phyloP scores from a whole-genome alignment of 2,797 vertebrate genomes.

The Labeo calbasu region DNA sequence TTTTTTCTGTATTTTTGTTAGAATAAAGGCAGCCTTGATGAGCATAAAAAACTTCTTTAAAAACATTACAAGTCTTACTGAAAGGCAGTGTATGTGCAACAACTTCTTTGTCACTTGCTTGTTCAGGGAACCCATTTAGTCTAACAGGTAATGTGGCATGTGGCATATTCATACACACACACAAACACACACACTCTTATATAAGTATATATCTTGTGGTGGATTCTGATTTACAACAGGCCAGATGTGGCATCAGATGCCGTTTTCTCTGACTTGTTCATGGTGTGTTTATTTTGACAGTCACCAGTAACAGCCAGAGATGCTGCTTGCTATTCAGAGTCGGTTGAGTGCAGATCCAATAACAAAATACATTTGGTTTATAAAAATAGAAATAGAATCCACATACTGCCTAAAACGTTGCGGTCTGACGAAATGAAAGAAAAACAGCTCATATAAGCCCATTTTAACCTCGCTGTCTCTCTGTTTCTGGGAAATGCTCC shows the following conservation, averaged over 20 bases:
- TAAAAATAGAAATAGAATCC: slow-evolving; percentile 71
- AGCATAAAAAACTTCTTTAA: too few species aligned
- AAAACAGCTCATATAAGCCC: slow-evolving; percentile 54
- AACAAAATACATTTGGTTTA: slow-evolving; percentile 73
- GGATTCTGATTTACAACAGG: slow-evolving; percentile 71
- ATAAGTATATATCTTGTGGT: slow-evolving; percentile 72
- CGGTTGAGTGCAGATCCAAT: slow-evolving; percentile 66
- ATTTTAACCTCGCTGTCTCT: slow-evolving; percentile 63
- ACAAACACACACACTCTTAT: slow-evolving; percentile 27
- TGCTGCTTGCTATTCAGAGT: slow-evolving; percentile 34
- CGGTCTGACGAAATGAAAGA: slow-evolving; percentile 66
- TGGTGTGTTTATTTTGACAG: slow-evolving; percentile 80
- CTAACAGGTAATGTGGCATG: neutral
- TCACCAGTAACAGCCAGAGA: slow-evolving; percentile 70
- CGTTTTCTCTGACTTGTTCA: slow-evolving; percentile 72
- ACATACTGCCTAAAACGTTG: slow-evolving; percentile 69
- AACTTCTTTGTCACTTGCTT: neutral
- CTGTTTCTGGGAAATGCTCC: slow-evolving; percentile 55
- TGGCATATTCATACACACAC: neutral
- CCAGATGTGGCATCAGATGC: slow-evolving; percentile 76
- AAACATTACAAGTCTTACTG: too few species aligned
- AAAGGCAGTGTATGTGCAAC: neutral
- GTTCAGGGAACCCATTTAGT: neutral
- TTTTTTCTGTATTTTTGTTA: too few species aligned
- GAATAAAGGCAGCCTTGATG: too few species aligned